phyloP scores from a whole-genome alignment of 2,888 invertebrate genomes.

The Chalcis sispes region DNA sequence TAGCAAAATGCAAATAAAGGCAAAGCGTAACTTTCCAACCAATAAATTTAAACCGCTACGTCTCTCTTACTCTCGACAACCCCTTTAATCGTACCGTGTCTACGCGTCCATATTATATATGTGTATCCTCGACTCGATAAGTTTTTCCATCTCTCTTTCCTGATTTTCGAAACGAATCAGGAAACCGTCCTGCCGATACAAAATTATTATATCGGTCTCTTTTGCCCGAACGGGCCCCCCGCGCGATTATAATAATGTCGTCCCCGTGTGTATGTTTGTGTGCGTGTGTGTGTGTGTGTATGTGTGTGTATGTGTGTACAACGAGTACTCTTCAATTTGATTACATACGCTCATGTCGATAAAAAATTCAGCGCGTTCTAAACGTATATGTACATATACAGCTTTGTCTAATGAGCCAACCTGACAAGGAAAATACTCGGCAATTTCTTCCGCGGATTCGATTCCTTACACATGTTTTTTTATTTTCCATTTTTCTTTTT shows the following conservation, averaged over 20 bases:
- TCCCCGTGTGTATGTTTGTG: too few species aligned
- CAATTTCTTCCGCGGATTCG: conserved; percentile 1
- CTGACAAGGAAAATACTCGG: conserved; percentile 34
- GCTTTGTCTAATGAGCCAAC: conserved; percentile 38
- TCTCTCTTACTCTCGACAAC: conserved; percentile 9
- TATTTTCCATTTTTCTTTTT: background rate
- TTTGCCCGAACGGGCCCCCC: too few species aligned
- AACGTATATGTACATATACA: background rate
- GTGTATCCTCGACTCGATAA: background rate
- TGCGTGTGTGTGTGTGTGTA: too few species aligned
- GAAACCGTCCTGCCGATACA: background rate
- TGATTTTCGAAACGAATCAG: conserved; percentile 6
- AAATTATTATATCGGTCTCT: too few species aligned
- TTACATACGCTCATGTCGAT: conserved; percentile 30
- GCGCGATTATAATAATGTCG: conserved; percentile 9
- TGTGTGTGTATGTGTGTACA: too few species aligned
- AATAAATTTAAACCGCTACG: conserved; percentile 4
- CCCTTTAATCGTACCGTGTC: conserved; percentile 15
- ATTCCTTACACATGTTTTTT: conserved; percentile 9
- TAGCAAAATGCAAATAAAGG: background rate
- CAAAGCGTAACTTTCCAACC: background rate
- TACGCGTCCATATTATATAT: background rate
- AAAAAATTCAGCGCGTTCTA: conserved; percentile 32
- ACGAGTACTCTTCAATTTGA: conserved; percentile 29
- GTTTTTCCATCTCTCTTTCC: too few species aligned